Percentiles rank a stretch among this genome's conserved stretches.
Evolutionary conservation across 1,140 invertebrate species (phyloP).

Genomic region (Ditylenchus dipsaci): DNA sequence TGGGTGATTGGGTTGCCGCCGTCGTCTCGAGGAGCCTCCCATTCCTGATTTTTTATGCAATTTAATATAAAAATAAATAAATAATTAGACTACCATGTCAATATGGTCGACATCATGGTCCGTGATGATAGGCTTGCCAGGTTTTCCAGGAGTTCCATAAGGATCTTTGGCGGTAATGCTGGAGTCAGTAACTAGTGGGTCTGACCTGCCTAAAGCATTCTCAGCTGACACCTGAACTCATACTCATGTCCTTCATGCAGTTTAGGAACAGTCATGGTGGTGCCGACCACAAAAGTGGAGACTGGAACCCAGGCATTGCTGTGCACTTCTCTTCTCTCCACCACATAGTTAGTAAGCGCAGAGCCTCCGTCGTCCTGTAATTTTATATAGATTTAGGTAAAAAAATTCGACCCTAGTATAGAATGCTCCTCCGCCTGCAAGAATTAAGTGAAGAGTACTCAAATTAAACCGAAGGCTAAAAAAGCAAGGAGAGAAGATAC

Average conservation of each 20-base stretch:
- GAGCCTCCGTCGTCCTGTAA: slow-evolving; percentile 73
- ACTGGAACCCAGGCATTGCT: slow-evolving; percentile 93
- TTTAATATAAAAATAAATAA: too few relatives aligned
- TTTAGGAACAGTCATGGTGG: slow-evolving; percentile 75
- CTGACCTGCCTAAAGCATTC: slow-evolving; percentile 86
- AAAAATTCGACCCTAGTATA: background rate
- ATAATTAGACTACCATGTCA: slow-evolving; percentile 68
- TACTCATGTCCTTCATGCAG: slow-evolving; percentile 94
- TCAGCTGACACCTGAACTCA: slow-evolving; percentile 87
- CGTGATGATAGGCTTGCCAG: slow-evolving; percentile 74
- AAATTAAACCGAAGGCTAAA: too few relatives aligned
- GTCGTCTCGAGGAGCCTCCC: slow-evolving; percentile 51
- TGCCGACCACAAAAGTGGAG: slow-evolving; percentile 81
- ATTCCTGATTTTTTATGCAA: too few relatives aligned
- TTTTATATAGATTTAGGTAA: background rate
- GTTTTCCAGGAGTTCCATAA: slow-evolving; percentile 82
- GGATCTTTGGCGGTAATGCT: slow-evolving; percentile 86
- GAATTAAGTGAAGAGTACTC: too few relatives aligned
- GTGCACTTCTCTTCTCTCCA: slow-evolving; percentile 88
- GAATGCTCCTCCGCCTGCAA: too few relatives aligned
- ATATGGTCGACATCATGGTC: slow-evolving; percentile 90
- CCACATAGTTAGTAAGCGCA: slow-evolving; percentile 72
- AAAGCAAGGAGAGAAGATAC: too few relatives aligned
- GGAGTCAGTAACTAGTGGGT: slow-evolving; percentile 77
- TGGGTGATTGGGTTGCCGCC: slow-evolving; percentile 57